phyloP scores from a whole-genome alignment of 2,888 invertebrate genomes.

The Molanna angustata region DNA sequence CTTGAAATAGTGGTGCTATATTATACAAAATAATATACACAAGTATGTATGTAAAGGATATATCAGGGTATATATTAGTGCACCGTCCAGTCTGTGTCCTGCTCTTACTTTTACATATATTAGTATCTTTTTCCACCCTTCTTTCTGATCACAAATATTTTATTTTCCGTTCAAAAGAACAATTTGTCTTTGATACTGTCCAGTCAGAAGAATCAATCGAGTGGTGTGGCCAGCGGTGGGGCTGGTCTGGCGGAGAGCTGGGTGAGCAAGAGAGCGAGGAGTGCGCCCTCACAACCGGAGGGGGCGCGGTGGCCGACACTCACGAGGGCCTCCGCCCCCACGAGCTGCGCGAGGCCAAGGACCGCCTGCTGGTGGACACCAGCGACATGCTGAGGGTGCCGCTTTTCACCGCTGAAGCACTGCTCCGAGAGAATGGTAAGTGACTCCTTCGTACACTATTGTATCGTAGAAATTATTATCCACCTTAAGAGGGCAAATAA shows the following conservation, averaged over 20 bases:
- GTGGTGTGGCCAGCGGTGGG: slow-evolving; percentile 29
- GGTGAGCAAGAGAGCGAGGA: slow-evolving; percentile 45
- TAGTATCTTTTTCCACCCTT: too few relatives aligned
- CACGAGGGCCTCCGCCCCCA: slow-evolving; percentile 62
- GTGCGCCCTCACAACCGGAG: slow-evolving; percentile 38
- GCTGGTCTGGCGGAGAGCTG: slow-evolving; percentile 32
- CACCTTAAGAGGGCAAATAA: too few relatives aligned
- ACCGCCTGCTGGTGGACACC: slow-evolving; percentile 65
- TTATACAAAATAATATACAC: too few relatives aligned
- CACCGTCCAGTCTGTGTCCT: too few relatives aligned
- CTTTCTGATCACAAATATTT: neutral
- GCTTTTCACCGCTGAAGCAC: slow-evolving; percentile 66
- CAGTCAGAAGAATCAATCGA: slow-evolving; percentile 30
- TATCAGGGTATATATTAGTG: too few relatives aligned
- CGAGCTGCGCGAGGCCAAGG: slow-evolving; percentile 68
- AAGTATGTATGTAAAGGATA: too few relatives aligned
- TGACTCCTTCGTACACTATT: too few relatives aligned
- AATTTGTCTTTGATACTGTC: neutral
- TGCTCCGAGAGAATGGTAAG: slow-evolving; percentile 63
- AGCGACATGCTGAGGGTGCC: slow-evolving; percentile 70
- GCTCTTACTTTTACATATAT: too few relatives aligned
- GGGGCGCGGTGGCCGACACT: slow-evolving; percentile 48
- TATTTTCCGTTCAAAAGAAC: neutral
- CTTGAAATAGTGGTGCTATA: too few relatives aligned
- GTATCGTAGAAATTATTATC: too few relatives aligned